Evolutionary conservation across 2,797 vertebrate species (phyloP).

Genomic region (Gallinago solitaria): DNA sequence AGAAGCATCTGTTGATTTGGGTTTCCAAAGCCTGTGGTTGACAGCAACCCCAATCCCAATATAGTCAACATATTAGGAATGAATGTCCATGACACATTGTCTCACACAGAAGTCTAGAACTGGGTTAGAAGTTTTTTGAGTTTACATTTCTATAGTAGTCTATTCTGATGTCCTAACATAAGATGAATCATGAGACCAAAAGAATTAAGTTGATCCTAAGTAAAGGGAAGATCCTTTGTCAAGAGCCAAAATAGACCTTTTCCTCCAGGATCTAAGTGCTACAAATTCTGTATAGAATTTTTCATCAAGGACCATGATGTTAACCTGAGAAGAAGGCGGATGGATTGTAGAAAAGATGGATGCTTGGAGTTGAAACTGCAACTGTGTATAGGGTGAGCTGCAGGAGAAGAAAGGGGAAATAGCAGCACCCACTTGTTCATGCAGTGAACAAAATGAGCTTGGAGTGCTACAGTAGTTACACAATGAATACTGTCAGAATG

Average conservation of each 20-base stretch:
- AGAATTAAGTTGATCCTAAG: neutral
- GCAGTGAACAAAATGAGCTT: neutral
- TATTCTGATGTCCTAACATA: neutral
- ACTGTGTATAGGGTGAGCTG: neutral
- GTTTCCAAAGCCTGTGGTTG: neutral
- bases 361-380: neutral
- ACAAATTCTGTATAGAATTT: neutral
- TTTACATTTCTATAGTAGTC: neutral
- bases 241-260: neutral
- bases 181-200: neutral
- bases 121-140: neutral
- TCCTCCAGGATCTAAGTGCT: neutral
- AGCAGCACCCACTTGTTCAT: neutral
- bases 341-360: neutral
- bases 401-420: neutral
- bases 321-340: neutral
- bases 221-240: neutral
- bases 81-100: accelerated
- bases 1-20: neutral
- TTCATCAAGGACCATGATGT: neutral
- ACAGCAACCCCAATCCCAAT: neutral
- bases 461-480: neutral
- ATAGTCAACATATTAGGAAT: neutral
- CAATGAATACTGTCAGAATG: neutral
- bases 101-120: neutral